phyloP scores from a whole-genome alignment of 2,113 vertebrate genomes.

The Mola mola region DNA sequence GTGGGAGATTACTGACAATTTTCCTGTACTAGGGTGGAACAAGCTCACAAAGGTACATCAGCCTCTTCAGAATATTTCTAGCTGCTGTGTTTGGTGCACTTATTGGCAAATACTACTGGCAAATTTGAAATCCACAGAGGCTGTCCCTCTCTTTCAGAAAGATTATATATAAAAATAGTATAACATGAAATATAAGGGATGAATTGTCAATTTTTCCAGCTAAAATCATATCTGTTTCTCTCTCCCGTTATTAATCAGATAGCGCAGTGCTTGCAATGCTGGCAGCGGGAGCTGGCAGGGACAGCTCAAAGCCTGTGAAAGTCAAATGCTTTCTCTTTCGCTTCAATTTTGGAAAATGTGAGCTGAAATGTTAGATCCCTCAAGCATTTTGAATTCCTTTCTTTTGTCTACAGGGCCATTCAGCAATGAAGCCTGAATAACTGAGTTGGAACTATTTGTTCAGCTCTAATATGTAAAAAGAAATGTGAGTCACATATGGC shows the following conservation, averaged over 20 bases:
- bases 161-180: conserved; percentile 37
- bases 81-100: conserved; percentile 13
- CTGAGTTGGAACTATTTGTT: conserved; percentile 67
- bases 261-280: conserved; percentile 44
- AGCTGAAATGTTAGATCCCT: conserved; percentile 66
- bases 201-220: conserved; percentile 38
- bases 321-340: conserved; percentile 69
- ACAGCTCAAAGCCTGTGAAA: conserved; percentile 62
- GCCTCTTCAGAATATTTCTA: conserved; percentile 12
- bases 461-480: conserved; percentile 67
- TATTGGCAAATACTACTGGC: conserved; percentile 2
- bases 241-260: conserved; percentile 40
- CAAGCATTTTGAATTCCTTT: conserved; percentile 58
- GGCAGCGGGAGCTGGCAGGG: conserved; percentile 55
- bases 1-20: conserved; percentile 47
- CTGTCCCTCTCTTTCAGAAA: conserved; percentile 20
- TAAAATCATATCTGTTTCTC: conserved; percentile 24
- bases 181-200: conserved; percentile 27
- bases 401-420: conserved; percentile 46
- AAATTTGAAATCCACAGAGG: conserved; percentile 42
- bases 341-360: conserved; percentile 65
- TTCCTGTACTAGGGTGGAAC: conserved; percentile 23
- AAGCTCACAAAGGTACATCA: conserved; percentile 13
- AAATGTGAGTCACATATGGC: conserved; percentile 41
- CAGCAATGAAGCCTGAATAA: conserved; percentile 46